Evolutionary conservation across 1,140 invertebrate species (phyloP), one percentile per base, ranked within the genome.

Genomic region (Polyergus mexicanus): DNA sequence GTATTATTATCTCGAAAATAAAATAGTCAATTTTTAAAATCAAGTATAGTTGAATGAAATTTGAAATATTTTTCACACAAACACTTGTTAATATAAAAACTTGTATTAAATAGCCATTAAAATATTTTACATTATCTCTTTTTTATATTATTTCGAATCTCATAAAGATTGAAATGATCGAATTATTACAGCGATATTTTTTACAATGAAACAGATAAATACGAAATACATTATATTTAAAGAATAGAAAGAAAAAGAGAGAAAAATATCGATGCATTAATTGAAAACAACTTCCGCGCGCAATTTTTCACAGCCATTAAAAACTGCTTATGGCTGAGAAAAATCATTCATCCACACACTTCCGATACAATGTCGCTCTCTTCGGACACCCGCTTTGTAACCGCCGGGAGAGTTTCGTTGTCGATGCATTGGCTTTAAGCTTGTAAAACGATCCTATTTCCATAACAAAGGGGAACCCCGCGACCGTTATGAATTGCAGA

Each of bases 371-470:
- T 7, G 63, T 68, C 63, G 2, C 28, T 72, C 68, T 74, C 54
- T 16, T 47, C 38, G 68, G 35, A 83, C 38, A 74, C 28, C 38
- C 8, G 68, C 78, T 83, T 83, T 83, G 78, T 80, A 65, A 69
- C 32, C 47, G 19, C 6, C 32, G 54, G 25, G 54, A 28, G 74
- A 83, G 78, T 83, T 83, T 74, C 78, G 68, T 83, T 62, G 68
- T 47, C 68, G 56, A 35, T 25, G 68, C 78, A 81, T 72, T 81
- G 78, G 66, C 68, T 74, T 83, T 74, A 74, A 51, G 78, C 78
- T 83, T 83, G 78, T 83, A 83, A 83, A 83, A 83, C 78, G 78
- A 83, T 83, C 78, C 78, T 51, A 83, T 83, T 83, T 83, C 78
- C 78, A 83, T 74, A 74, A 83, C 78, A 83, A 83, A 83, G 78